Base-by-base conservation (phyloP, 2,888 invertebrate genomes). In the Halocaridina rubra region DNA sequence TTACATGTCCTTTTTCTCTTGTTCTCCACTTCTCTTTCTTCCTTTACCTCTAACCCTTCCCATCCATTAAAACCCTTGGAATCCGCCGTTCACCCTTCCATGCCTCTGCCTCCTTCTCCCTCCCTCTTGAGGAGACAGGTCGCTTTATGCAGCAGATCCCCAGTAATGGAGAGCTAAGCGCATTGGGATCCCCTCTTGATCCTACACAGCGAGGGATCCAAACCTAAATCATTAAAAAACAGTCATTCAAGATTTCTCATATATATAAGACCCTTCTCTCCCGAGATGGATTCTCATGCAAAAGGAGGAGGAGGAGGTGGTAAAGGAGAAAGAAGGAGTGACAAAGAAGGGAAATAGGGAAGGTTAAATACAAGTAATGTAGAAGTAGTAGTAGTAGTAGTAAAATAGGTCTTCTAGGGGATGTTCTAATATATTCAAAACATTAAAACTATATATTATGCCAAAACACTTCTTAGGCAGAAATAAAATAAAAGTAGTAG, bases 91-190 rank as follows among this genome's bases (percentile, higher is more conserved):
- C 57, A 5, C 57, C 57, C 8, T 5, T 22, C 8, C 13, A 7
- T 22, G 7, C n/a, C 2, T 2, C 16, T 1, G 8, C 16, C n/a
- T 5, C 59, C 16, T 5, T 22, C 1, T 7, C 59, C 16, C 1
- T 22, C 59, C 13, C 59, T 22, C 59, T 7, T 59, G 19, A n/a
- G n/a, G n/a, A 77, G 33, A 30, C 77, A 77, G 77, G 77, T 77
- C 77, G 77, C 77, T 77, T n/a, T 77, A 77, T 77, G 59, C 77
- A 77, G 30, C 32, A 32, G 77, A 77, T 77, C 61, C 77, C 24
- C 61, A 32, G 77, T 77, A 77, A 77, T 77, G 77, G 77, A 77
- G 77, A 77, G 77, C 59, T 77, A 77, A 77, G 77, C 77, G 61
- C 77, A 19, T 33, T 13, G n/a, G 77, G 77, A 77, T 77, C 33